Evolutionary conservation across 2,113 vertebrate genomes (phyloP).

Genomic region (Dicerorhinus sumatrensis): DNA sequence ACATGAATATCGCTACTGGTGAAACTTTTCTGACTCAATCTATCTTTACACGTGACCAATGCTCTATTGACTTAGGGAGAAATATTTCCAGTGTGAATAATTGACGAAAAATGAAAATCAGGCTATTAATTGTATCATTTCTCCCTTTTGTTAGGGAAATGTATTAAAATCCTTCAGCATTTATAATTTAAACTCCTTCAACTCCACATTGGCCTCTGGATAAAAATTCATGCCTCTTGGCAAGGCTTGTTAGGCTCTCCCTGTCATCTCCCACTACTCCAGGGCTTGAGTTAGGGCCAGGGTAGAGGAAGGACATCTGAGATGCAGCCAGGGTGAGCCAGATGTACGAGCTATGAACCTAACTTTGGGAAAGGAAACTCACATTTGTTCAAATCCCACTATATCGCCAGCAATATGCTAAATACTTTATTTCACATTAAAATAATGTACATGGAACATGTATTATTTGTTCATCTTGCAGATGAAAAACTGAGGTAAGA

Average conservation of each 20-base stretch:
- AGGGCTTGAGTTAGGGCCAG: not conserved
- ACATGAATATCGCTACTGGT: not conserved
- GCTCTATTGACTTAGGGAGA: not conserved
- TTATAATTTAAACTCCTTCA: not conserved
- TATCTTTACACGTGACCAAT: not conserved
- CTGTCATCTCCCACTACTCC: not conserved
- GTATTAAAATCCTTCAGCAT: not conserved
- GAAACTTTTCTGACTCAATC: not conserved
- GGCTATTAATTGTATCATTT: not conserved
- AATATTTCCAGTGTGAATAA: not conserved
- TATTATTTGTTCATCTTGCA: not conserved
- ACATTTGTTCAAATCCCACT: not conserved
- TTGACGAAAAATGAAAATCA: not conserved
- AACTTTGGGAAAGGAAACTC: not conserved
- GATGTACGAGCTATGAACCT: not conserved
- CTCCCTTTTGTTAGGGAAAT: not conserved
- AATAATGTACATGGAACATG: not conserved
- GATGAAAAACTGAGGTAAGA: not conserved
- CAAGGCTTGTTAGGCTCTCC: not conserved
- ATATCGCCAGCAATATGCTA: not conserved
- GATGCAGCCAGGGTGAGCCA: not conserved
- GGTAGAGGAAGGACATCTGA: not conserved
- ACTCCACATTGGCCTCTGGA: not conserved
- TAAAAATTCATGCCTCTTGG: not conserved
- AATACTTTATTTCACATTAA: not conserved